These are phyloP conservation scores for Tautogolabrus adspersus DNA, from an alignment of 2,113 vertebrate species.

Conservation along the genomic window DNA sequence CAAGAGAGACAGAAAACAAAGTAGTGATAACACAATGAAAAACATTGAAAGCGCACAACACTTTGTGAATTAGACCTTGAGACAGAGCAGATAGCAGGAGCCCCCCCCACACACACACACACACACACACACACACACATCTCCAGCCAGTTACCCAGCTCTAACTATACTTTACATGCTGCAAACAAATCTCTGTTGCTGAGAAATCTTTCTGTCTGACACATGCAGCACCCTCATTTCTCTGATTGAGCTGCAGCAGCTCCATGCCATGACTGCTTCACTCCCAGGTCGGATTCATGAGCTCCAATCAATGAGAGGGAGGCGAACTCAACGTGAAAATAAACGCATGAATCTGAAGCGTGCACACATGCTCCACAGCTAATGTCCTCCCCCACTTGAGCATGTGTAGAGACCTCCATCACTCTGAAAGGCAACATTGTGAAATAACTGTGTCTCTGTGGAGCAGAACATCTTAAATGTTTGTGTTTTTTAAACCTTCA, in stretches of 20 bases:
- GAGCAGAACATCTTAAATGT: slow-evolving; percentile 9
- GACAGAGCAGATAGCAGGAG: no score
- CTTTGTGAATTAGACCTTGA: no score
- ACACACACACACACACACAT: no score
- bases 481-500: slow-evolving; percentile 12
- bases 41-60: no score
- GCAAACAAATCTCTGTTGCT: neutral
- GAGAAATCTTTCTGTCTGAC: neutral
- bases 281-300: neutral
- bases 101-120: no score
- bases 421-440: neutral
- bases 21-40: no score
- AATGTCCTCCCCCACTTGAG: slow-evolving; percentile 11
- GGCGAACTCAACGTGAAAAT: neutral
- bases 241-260: neutral
- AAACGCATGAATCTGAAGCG: slow-evolving; percentile 20
- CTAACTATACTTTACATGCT: neutral
- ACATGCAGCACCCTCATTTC: neutral
- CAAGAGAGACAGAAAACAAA: no score
- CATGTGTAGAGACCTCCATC: neutral
- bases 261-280: neutral
- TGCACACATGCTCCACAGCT: neutral
- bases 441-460: neutral
- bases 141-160: no score
- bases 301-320: neutral